Percentiles rank a stretch among this genome's conserved stretches.
These are phyloP conservation scores for Poecile atricapillus DNA, from an alignment of 2,113 vertebrate species.

Conservation along the genomic window DNA sequence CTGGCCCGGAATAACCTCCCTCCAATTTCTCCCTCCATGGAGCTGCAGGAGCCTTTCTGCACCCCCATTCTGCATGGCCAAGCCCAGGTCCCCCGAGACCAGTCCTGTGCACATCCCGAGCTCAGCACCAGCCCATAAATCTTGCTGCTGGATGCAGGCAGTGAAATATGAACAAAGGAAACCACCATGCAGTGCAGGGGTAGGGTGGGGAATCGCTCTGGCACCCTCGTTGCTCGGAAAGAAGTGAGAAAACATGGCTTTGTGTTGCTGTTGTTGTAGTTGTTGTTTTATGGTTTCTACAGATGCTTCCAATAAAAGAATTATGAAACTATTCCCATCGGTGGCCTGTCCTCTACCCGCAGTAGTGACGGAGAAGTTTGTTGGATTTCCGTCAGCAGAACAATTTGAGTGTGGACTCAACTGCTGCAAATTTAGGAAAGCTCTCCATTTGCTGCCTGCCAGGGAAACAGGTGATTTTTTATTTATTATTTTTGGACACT, in stretches of 20 bases:
- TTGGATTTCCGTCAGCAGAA: constrained; percentile 31
- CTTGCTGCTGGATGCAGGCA: constrained; percentile 42
- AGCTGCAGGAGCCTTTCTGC: constrained; percentile 21
- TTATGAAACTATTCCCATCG: constrained; percentile 59
- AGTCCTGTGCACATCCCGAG: not conserved
- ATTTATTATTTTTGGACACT: not conserved
- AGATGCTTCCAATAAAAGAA: constrained; percentile 66
- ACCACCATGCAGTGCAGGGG: not conserved
- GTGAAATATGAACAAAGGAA: constrained; percentile 66
- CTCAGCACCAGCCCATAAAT: constrained; percentile 53
- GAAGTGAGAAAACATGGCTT: constrained; percentile 65
- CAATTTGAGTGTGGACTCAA: not conserved
- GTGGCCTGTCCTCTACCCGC: constrained; percentile 35
- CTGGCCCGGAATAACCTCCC: constrained; percentile 26
- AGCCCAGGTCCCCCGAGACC: not conserved
- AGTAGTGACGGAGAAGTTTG: not conserved
- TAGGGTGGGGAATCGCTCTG: not conserved
- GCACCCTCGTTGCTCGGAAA: constrained; percentile 38
- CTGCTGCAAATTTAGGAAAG: not conserved
- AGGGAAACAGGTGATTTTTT: constrained; percentile 41
- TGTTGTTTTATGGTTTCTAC: constrained; percentile 63
- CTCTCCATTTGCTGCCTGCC: not conserved
- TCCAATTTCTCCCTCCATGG: not conserved
- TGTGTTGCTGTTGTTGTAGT: constrained; percentile 56
- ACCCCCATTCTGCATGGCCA: not conserved